Evolutionary conservation across 2,113 vertebrate genomes (phyloP).

Genomic region (Periophthalmus modestus): DNA sequence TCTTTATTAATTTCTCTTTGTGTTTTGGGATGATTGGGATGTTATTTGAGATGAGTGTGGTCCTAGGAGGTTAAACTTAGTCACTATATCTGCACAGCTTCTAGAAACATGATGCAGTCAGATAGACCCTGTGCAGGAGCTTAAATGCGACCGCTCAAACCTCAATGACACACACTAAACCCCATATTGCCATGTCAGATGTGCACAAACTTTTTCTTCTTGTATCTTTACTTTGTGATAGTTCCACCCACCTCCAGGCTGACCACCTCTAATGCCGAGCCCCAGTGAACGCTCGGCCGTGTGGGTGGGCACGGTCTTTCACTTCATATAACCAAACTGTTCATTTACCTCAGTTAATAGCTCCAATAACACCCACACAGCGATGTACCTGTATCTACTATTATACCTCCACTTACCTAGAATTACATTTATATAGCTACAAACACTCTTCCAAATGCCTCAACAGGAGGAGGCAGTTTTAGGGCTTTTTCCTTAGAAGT

Average conservation of each 20-base stretch:
- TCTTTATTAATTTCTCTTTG: no score
- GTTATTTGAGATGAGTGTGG: no score
- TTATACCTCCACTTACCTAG: neutral
- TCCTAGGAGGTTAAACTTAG: no score
- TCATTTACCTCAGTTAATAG: neutral
- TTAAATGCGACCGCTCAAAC: no score
- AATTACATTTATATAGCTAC: neutral
- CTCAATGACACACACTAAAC: no score
- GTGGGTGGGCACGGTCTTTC: conserved; percentile 4
- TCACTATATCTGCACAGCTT: no score
- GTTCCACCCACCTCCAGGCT: neutral
- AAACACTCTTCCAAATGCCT: neutral
- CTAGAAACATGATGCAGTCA: no score
- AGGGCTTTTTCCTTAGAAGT: neutral
- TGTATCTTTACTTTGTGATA: neutral
- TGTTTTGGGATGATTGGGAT: no score
- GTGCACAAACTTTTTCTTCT: neutral
- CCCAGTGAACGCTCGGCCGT: neutral
- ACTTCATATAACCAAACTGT: neutral
- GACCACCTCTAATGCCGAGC: neutral
- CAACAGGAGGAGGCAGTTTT: neutral
- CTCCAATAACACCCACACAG: neutral
- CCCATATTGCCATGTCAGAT: conserved; percentile 1
- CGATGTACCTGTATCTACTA: neutral
- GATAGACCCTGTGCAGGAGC: no score